Percentiles rank a stretch among this genome's conserved stretches.
Conservation (phyloP, 1,140 invertebrate genomes). For the Procambarus virginalis region DNA sequence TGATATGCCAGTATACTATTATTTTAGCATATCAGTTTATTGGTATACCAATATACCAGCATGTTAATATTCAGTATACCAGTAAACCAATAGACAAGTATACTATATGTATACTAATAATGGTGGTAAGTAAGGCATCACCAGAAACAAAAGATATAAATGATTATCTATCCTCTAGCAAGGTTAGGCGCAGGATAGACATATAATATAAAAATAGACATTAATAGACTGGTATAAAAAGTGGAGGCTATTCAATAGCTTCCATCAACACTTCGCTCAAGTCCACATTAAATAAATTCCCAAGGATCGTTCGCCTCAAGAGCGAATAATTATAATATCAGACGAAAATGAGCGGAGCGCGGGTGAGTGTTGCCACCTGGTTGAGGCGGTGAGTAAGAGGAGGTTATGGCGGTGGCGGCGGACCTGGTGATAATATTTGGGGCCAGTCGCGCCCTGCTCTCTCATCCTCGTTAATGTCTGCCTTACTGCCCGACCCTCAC, state of each 20-base stretch:
- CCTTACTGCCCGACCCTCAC: not conserved
- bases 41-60: no score
- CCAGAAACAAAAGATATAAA: no score
- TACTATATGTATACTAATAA: no score
- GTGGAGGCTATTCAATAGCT: not conserved
- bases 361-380: not conserved
- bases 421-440: slow-evolving; percentile 8
- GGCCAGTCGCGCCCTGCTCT: not conserved
- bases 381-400: not conserved
- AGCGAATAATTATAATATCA: not conserved
- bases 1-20: no score
- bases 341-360: no score
- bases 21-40: no score
- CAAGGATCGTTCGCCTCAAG: no score
- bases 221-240: not conserved
- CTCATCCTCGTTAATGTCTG: slow-evolving; percentile 12
- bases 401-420: not conserved
- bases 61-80: no score
- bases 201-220: not conserved
- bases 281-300: slow-evolving; percentile 1
- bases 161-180: not conserved
- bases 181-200: no score
- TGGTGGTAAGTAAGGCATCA: no score
- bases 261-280: not conserved
- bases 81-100: no score